Evolutionary conservation across 2,797 vertebrate genomes (phyloP).

Genomic region (Lophius americanus): DNA sequence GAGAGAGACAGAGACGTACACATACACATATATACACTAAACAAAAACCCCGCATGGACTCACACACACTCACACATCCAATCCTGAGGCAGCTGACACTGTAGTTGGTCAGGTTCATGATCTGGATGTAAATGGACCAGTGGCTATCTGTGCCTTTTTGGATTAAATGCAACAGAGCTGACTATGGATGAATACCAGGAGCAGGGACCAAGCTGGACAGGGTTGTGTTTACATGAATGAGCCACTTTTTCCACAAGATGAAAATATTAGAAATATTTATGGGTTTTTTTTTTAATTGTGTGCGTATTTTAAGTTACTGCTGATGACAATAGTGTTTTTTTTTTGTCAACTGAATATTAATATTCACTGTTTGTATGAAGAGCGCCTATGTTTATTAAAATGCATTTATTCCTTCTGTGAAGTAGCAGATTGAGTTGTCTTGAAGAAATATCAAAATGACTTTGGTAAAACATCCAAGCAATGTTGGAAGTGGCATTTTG

Average conservation of each 20-base stretch:
- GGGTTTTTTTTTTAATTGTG: constrained; percentile 5
- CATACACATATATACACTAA: not conserved
- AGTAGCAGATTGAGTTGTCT: constrained; percentile 49
- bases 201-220: constrained; percentile 56
- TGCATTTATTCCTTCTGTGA: constrained; percentile 51
- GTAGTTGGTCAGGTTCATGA: constrained; percentile 72
- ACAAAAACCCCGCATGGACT: not conserved
- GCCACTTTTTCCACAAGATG: constrained; percentile 28
- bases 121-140: constrained; percentile 76
- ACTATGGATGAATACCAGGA: constrained; percentile 73
- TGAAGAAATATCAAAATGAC: constrained; percentile 32
- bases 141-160: constrained; percentile 72
- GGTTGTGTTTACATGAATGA: constrained; percentile 53
- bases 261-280: constrained; percentile 13
- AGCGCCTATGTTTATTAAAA: constrained; percentile 28
- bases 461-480: constrained; percentile 51
- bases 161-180: constrained; percentile 68
- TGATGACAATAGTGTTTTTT: constrained; percentile 17
- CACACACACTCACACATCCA: constrained; percentile 36
- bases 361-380: constrained; percentile 29
- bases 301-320: constrained; percentile 17
- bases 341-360: constrained; percentile 37
- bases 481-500: constrained; percentile 50
- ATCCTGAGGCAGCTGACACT: constrained; percentile 73
- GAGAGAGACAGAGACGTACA: constrained; percentile 32